phyloP scores from a whole-genome alignment of 2,797 vertebrate species.

The Siniperca undulata region DNA sequence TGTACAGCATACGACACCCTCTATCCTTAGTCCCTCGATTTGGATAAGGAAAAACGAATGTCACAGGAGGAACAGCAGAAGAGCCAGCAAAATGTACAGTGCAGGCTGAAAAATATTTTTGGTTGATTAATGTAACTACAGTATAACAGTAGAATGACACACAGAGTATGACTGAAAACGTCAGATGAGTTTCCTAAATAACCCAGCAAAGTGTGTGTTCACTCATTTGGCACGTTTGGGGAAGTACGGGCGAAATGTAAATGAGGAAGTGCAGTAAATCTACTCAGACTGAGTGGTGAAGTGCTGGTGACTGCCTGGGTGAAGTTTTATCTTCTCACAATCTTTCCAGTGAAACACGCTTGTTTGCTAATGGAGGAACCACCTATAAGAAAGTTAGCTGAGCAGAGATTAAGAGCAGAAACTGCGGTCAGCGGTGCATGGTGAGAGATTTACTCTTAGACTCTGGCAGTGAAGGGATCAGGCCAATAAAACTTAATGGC shows the following conservation, averaged over 20 bases:
- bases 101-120: neutral
- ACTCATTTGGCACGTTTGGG: neutral
- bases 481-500: neutral
- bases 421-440: neutral
- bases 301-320: too few species aligned
- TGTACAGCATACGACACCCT: too few species aligned
- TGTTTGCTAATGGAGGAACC: slow-evolving; percentile 14
- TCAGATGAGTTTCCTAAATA: neutral
- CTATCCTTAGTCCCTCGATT: too few species aligned
- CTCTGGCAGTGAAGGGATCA: neutral
- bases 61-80: neutral
- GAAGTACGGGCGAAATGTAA: neutral
- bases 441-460: slow-evolving; percentile 1
- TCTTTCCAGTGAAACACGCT: neutral
- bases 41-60: neutral
- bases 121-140: neutral
- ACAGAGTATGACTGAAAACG: neutral
- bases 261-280: neutral
- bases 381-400: neutral
- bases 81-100: neutral
- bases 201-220: neutral
- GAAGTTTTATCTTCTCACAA: neutral
- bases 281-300: neutral
- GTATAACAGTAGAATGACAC: neutral
- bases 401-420: neutral